phyloP scores from a whole-genome alignment of 2,113 vertebrate species.

The Ibidorhyncha struthersii region DNA sequence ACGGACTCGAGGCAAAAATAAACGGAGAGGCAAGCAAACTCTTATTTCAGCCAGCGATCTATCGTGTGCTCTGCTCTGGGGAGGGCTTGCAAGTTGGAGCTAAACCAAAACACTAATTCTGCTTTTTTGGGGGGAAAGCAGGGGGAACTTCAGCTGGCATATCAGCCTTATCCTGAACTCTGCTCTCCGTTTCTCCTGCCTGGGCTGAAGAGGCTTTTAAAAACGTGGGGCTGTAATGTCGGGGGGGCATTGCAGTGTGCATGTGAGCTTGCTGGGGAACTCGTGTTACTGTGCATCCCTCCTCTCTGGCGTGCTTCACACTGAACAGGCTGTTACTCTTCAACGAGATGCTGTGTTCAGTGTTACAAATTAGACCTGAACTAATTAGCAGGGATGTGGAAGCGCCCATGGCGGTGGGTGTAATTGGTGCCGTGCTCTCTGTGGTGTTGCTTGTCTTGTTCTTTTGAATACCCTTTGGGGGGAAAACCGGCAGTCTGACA shows the following conservation, averaged over 20 bases:
- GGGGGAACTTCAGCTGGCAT: neutral
- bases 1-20: slow-evolving; percentile 56
- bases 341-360: neutral
- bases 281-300: fast-evolving
- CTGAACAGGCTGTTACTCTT: neutral
- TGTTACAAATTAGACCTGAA: neutral
- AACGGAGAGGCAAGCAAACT: slow-evolving; percentile 68
- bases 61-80: neutral
- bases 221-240: neutral
- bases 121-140: neutral
- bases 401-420: fast-evolving
- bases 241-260: neutral
- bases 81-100: slow-evolving; percentile 12
- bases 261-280: neutral
- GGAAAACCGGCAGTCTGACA: neutral
- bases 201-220: neutral
- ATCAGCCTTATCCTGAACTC: neutral
- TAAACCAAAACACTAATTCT: neutral
- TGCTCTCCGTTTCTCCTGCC: neutral
- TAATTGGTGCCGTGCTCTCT: neutral
- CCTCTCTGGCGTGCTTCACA: neutral
- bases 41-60: slow-evolving; percentile 43
- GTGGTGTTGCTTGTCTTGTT: neutral
- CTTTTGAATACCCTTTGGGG: neutral
- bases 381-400: neutral